Evolutionary conservation across 2,888 invertebrate species (phyloP).

Genomic region (Minunthozetes semirufus): DNA sequence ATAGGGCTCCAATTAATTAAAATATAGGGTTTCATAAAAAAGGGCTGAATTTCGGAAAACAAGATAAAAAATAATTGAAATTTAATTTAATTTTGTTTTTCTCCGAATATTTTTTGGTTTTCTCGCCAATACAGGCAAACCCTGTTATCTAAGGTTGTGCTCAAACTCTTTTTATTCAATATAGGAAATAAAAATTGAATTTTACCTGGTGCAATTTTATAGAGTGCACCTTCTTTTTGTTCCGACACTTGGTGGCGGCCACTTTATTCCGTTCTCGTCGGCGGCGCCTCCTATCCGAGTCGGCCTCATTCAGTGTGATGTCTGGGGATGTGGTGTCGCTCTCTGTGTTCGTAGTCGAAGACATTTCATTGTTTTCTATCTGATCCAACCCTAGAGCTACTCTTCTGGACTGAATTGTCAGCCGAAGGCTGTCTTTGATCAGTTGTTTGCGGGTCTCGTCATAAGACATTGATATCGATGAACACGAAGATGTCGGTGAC

Average conservation of each 20-base stretch:
- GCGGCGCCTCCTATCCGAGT: slow-evolving; percentile 64
- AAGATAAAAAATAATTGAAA: too few relatives aligned
- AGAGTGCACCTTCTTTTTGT: slow-evolving; percentile 85
- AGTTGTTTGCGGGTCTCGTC: slow-evolving; percentile 78
- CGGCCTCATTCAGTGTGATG: slow-evolving; percentile 38
- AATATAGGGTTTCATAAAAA: too few relatives aligned
- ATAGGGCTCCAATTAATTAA: too few relatives aligned
- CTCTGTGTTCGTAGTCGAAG: background rate
- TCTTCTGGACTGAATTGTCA: slow-evolving; percentile 81
- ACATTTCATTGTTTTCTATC: slow-evolving; percentile 33
- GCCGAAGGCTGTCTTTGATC: slow-evolving; percentile 78
- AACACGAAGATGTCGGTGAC: slow-evolving; percentile 38
- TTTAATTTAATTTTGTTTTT: too few relatives aligned
- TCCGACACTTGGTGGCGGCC: slow-evolving; percentile 85
- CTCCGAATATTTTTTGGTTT: too few relatives aligned
- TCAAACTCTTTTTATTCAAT: too few relatives aligned
- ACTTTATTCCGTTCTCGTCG: slow-evolving; percentile 87
- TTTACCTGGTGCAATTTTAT: slow-evolving; percentile 64
- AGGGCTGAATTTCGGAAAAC: too few relatives aligned
- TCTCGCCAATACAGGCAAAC: too few relatives aligned
- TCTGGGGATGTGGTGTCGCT: slow-evolving; percentile 11
- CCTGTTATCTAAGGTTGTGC: too few relatives aligned
- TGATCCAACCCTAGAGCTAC: slow-evolving; percentile 57
- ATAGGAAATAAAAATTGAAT: background rate
- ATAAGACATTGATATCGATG: slow-evolving; percentile 47